These are phyloP conservation scores for Parazoanthus swiftii DNA, from an alignment of 92 coral and sea anemone species.

Conservation along the genomic window DNA sequence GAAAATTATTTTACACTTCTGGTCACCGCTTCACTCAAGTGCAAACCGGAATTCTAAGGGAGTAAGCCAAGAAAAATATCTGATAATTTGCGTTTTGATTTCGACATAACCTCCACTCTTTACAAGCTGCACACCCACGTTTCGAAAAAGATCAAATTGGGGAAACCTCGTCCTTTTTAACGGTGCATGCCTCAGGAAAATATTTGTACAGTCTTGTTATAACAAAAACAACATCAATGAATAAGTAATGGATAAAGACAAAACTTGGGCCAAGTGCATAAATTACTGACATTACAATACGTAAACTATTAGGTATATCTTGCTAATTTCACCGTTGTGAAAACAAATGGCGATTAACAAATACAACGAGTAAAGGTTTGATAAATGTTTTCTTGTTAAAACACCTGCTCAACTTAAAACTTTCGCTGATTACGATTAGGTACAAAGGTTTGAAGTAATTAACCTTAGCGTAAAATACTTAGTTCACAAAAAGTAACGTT, in stretches of 20 bases:
- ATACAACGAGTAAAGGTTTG: not conserved
- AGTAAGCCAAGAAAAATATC: not conserved
- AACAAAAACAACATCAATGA: not conserved
- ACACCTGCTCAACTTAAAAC: not conserved
- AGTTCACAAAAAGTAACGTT: not conserved
- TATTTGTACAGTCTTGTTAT: not conserved
- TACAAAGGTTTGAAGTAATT: not conserved
- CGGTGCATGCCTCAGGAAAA: not conserved
- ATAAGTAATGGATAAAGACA: conserved; percentile 5
- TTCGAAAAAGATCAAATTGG: not conserved
- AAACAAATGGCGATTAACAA: not conserved
- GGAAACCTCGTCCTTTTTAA: not conserved
- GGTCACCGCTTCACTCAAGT: not conserved
- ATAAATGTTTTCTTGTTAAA: not conserved
- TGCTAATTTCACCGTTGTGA: not conserved
- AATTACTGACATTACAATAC: not conserved
- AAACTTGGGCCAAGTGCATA: conserved; percentile 6
- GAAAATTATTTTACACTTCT: not conserved
- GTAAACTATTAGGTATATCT: not conserved
- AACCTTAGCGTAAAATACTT: not conserved
- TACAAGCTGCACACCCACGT: not conserved
- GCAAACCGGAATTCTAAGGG: not conserved
- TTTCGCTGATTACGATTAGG: not conserved
- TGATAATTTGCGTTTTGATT: not conserved
- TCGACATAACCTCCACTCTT: not conserved